Percentiles rank a stretch among this genome's conserved stretches.
Evolutionary conservation across 2,888 invertebrate genomes (phyloP).

Genomic region (Allygus modestus): DNA sequence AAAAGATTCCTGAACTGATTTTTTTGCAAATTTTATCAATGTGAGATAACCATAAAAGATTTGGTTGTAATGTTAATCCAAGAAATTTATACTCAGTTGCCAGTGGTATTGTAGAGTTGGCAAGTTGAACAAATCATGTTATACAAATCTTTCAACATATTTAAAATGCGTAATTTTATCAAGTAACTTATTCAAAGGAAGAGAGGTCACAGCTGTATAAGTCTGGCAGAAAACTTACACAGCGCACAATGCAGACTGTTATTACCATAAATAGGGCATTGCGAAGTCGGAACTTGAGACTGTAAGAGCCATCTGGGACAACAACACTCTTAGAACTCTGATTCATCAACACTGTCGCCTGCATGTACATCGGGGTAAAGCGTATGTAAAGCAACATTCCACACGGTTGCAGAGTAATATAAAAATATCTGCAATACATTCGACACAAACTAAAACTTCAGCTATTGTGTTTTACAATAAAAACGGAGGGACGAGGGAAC

Average conservation of each 20-base stretch:
- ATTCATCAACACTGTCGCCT: not conserved
- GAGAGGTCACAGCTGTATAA: not conserved
- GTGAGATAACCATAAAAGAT: too few species aligned
- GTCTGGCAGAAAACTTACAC: conserved; percentile 3
- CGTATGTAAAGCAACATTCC: too few species aligned
- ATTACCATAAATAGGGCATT: conserved; percentile 18
- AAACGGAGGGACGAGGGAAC: not conserved
- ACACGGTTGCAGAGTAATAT: too few species aligned
- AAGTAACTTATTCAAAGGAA: not conserved
- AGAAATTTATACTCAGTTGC: too few species aligned
- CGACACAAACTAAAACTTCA: not conserved
- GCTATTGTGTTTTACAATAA: conserved; percentile 20
- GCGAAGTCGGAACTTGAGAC: conserved; percentile 12
- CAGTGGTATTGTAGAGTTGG: too few species aligned
- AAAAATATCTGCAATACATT: not conserved
- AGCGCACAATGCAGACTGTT: conserved; percentile 11
- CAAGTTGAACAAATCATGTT: too few species aligned
- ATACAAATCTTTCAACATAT: too few species aligned
- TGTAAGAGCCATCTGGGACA: conserved; percentile 14
- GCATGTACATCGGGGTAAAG: not conserved
- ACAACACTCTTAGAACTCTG: not conserved
- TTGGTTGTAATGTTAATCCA: too few species aligned
- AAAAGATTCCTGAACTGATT: too few species aligned
- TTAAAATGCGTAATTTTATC: not conserved
- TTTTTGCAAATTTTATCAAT: too few species aligned